Evolutionary conservation across 2,888 invertebrate species (phyloP), one percentile per base, ranked within the genome.

Genomic region (Polydesmus complanatus): DNA sequence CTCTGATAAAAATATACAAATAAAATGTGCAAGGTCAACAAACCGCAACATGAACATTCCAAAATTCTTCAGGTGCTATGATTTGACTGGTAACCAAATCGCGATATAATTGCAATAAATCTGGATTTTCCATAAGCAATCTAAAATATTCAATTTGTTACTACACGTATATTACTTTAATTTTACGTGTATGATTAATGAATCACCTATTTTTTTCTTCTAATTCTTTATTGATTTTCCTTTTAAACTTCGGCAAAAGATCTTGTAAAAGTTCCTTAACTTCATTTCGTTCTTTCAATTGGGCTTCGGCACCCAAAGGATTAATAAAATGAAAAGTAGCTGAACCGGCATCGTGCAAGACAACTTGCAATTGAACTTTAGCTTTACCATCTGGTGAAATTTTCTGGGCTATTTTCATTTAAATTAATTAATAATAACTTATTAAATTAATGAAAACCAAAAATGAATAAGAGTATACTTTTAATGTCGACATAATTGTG

Each of bases 261-360:
- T 89, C 85, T 70, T 92, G 91, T 60, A 98, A 77, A 65, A 91
- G 78, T 71, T 91, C 88, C 74, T 97, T 98, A 2, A 97, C 91
- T 69, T 86, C 83, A 74, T 97, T 94, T 58, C 98, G 79, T 73
- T 96, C 96, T 63, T 85, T 82, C 14, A 91, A 80, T 75, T 95
- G 94, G 3, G 83, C 84, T 27, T 84, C 83, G 26, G 83, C 78
- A 0, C 95, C 93, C 56, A 81, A 82, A 2, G 89, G 83, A 74
- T 94, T 90, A 55, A 88, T 88, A 75, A 99, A 99, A 72, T 97
- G 97, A 78, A 98, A 99, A 18, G 96, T 97, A 2, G 93, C 92
- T 55, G 92, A 89, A 56, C 87, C 83, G 23, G 91, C 92, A 78
- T 91, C 92, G 68, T 96, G 91, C 64, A 98, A 78, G 22, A 95